A percentile compares a stretch with the other conserved stretches of the same genome.
Evolutionary conservation across 1,140 invertebrate genomes (phyloP).

Genomic region (Triops longicaudatus): DNA sequence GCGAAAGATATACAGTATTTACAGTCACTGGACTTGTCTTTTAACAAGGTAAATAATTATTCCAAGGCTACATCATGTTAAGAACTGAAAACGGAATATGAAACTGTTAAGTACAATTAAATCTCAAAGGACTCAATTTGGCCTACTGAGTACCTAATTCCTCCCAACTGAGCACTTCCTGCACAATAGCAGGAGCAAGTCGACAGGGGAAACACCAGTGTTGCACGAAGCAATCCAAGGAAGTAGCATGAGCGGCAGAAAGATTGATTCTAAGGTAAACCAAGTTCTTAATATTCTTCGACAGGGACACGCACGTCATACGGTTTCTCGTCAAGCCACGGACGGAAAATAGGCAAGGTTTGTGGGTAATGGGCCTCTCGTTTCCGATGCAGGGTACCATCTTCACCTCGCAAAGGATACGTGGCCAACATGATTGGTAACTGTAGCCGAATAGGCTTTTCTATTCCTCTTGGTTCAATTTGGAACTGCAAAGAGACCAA

Average conservation of each 20-base stretch:
- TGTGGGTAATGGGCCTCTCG: slow-evolving; percentile 78
- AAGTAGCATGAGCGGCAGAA: not conserved
- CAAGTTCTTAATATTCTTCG: not conserved
- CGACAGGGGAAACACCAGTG: too few species aligned
- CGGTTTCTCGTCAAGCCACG: slow-evolving; percentile 71
- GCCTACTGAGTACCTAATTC: too few species aligned
- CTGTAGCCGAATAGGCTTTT: slow-evolving; percentile 85
- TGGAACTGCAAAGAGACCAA: slow-evolving; percentile 60
- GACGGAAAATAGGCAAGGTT: slow-evolving; percentile 82
- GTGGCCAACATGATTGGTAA: slow-evolving; percentile 86
- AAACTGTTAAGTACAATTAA: not conserved
- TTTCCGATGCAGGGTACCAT: slow-evolving; percentile 45
- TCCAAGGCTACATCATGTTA: not conserved
- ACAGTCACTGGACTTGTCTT: not conserved
- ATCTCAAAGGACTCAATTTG: too few species aligned
- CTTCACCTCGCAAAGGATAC: slow-evolving; percentile 62
- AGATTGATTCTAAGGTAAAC: not conserved
- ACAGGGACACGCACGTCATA: slow-evolving; percentile 31
- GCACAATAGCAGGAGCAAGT: too few species aligned
- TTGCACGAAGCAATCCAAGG: not conserved
- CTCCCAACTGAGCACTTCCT: too few species aligned
- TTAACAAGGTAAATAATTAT: not conserved
- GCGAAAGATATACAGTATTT: not conserved
- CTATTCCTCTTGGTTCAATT: slow-evolving; percentile 78
- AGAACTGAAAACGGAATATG: not conserved